Conservation (phyloP, 2,797 vertebrate species). For the Chromis chromis region DNA sequence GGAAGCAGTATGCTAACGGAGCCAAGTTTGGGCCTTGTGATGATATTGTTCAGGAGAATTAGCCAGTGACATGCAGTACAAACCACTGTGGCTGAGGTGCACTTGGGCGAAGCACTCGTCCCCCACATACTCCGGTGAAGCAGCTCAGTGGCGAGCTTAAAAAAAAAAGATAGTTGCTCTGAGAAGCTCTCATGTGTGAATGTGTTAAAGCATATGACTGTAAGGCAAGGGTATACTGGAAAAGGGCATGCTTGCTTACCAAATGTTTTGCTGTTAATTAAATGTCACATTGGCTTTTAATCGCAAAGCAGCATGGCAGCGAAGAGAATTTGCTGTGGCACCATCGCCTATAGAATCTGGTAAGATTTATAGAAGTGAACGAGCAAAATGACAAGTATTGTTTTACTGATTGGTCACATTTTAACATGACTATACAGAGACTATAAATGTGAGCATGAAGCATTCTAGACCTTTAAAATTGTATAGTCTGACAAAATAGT, state of each 20-base stretch:
- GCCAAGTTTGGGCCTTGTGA: constrained; percentile 32
- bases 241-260: constrained; percentile 49
- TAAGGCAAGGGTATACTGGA: constrained; percentile 37
- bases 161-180: constrained; percentile 12
- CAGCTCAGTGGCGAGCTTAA: constrained; percentile 18
- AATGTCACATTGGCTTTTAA: constrained; percentile 52
- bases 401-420: background rate
- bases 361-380: background rate
- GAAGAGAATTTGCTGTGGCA: background rate
- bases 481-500: background rate
- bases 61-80: constrained; percentile 10
- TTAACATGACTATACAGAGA: background rate
- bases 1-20: constrained; percentile 23
- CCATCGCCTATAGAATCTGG: background rate
- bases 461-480: background rate
- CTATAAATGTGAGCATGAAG: background rate
- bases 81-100: constrained; percentile 12
- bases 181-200: constrained; percentile 32
- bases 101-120: constrained; percentile 11
- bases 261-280: constrained; percentile 52
- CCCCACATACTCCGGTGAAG: constrained; percentile 4
- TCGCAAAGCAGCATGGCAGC: constrained; percentile 9
- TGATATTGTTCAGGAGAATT: constrained; percentile 28
- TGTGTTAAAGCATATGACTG: constrained; percentile 31
- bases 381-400: background rate